A percentile compares a stretch with the other conserved stretches of the same genome.
These are phyloP conservation scores for Entomobrya multifasciata DNA, from an alignment of 2,888 invertebrate species.

Conservation along the genomic window DNA sequence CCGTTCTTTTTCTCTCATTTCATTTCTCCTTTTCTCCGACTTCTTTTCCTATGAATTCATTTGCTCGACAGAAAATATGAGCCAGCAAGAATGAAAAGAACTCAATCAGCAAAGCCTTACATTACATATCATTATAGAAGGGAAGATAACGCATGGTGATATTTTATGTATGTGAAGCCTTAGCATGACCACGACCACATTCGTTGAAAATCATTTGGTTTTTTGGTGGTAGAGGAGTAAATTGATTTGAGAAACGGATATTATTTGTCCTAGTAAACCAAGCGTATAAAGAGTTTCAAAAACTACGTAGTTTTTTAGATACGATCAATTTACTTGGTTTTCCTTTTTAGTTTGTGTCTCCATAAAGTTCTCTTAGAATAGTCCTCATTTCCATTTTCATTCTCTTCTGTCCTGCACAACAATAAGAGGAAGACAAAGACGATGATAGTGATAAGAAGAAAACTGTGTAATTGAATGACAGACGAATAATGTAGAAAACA, in stretches of 20 bases:
- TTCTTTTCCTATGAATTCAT: conserved; percentile 10
- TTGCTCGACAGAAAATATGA: neutral
- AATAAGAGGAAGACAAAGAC: neutral
- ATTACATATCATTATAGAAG: neutral
- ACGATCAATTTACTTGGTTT: neutral
- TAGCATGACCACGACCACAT: conserved; percentile 38
- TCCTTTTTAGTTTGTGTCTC: neutral
- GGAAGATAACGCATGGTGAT: neutral
- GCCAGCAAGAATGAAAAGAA: neutral
- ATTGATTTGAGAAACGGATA: neutral
- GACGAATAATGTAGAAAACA: neutral
- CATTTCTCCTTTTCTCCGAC: conserved; percentile 11
- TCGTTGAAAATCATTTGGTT: neutral
- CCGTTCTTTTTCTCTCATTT: conserved; percentile 9
- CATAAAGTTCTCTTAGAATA: neutral
- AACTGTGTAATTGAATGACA: conserved; percentile 6
- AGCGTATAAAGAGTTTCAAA: conserved; percentile 1
- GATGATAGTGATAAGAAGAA: neutral
- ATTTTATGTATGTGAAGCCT: neutral
- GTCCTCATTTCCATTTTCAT: neutral
- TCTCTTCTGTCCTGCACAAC: neutral
- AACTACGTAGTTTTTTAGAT: neutral
- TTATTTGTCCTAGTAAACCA: conserved; percentile 14
- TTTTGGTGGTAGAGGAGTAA: neutral
- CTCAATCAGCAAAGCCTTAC: neutral